Conservation (phyloP, 2,113 vertebrate genomes). For the Apodemus speciosus region DNA sequence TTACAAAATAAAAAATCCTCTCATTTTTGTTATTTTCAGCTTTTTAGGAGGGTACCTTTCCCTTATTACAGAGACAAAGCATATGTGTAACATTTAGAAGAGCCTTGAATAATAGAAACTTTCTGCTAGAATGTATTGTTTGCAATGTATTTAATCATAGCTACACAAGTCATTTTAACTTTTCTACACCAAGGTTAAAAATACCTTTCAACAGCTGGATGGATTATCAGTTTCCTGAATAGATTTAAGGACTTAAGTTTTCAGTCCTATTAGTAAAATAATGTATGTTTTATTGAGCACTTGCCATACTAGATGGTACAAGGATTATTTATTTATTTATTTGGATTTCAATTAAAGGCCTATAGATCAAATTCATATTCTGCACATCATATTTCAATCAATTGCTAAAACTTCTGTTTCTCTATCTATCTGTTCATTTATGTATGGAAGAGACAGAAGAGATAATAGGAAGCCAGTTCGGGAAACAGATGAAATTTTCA, state of each 20-base stretch:
- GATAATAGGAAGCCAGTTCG: neutral
- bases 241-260: neutral
- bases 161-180: neutral
- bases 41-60: neutral
- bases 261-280: neutral
- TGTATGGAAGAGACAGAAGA: neutral
- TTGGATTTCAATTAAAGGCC: neutral
- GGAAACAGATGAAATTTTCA: neutral
- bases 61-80: neutral
- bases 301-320: accelerated
- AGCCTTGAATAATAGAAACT: accelerated
- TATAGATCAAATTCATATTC: neutral
- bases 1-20: neutral
- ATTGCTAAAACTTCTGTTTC: conserved; percentile 10
- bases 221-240: neutral
- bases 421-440: neutral
- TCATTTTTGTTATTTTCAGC: neutral
- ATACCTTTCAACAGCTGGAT: neutral
- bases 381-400: neutral
- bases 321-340: neutral
- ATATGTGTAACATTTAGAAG: neutral
- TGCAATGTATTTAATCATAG: neutral
- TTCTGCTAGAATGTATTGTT: neutral
- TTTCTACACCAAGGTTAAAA: conserved; percentile 16
- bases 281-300: neutral